Evolutionary conservation across 2,797 vertebrate genomes (phyloP).

Genomic region (Microchirus variegatus): DNA sequence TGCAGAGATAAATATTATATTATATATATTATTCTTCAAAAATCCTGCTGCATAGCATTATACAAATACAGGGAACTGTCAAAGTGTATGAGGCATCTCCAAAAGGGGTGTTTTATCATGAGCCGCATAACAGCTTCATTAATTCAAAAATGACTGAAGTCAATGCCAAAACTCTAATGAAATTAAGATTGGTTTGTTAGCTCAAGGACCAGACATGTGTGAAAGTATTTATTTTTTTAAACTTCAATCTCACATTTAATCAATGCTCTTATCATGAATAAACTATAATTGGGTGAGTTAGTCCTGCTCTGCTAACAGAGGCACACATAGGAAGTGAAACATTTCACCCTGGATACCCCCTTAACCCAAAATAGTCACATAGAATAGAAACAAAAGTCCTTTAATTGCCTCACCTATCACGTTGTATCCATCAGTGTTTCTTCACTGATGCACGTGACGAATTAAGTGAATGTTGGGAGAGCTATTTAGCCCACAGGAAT

Average conservation of each 20-base stretch:
- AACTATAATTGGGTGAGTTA: not conserved
- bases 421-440: conserved; percentile 38
- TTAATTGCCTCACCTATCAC: conserved; percentile 26
- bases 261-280: not conserved
- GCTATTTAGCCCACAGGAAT: conserved; percentile 60
- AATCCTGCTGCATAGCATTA: not conserved
- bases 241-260: conserved; percentile 18
- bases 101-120: conserved; percentile 2
- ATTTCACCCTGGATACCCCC: not conserved
- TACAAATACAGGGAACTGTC: not conserved
- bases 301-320: conserved; percentile 1
- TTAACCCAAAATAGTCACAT: not conserved
- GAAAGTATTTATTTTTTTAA: conserved; percentile 1
- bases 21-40: not conserved
- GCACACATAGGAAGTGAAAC: conserved; percentile 32
- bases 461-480: conserved; percentile 38
- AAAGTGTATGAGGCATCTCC: not conserved
- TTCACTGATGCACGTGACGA: conserved; percentile 31
- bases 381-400: not conserved
- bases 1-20: conserved; percentile 42
- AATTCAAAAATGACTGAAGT: conserved; percentile 14
- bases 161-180: conserved; percentile 3
- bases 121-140: conserved; percentile 5
- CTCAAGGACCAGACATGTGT: not conserved
- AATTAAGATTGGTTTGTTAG: conserved; percentile 25